Percentiles rank a stretch among this genome's conserved stretches.
These are phyloP conservation scores for Adelosebastes latens DNA, from an alignment of 2,797 vertebrate species.

Conservation along the genomic window DNA sequence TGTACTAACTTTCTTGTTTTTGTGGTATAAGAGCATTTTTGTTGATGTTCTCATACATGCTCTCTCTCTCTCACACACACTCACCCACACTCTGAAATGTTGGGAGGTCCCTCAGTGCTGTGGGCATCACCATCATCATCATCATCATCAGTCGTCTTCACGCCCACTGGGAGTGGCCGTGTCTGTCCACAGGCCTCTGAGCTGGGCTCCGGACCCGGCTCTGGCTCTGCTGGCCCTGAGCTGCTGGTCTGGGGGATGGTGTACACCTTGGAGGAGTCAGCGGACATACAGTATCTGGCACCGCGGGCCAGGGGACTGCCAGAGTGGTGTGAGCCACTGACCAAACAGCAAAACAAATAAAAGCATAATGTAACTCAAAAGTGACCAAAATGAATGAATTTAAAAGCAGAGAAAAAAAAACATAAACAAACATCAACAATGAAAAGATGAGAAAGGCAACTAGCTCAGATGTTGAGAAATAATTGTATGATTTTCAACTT, in stretches of 20 bases:
- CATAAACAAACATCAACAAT: slow-evolving; percentile 43
- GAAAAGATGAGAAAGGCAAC: slow-evolving; percentile 19
- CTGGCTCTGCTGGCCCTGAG: slow-evolving; percentile 53
- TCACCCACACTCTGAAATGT: slow-evolving; percentile 89
- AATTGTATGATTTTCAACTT: not conserved
- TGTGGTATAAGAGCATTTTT: not conserved
- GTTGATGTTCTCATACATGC: slow-evolving; percentile 16
- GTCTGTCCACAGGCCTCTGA: slow-evolving; percentile 81
- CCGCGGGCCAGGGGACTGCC: slow-evolving; percentile 90
- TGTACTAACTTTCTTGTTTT: not conserved
- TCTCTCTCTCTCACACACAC: slow-evolving; percentile 70
- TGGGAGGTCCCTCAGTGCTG: slow-evolving; percentile 87
- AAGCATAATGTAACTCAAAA: slow-evolving; percentile 71
- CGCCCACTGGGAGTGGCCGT: slow-evolving; percentile 84
- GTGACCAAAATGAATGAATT: slow-evolving; percentile 44
- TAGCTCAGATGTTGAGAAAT: slow-evolving; percentile 1
- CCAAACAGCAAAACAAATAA: slow-evolving; percentile 62
- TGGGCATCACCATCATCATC: slow-evolving; percentile 86
- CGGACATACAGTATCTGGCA: slow-evolving; percentile 86
- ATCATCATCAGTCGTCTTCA: slow-evolving; percentile 86
- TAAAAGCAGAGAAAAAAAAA: slow-evolving; percentile 15
- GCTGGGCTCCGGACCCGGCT: slow-evolving; percentile 53
- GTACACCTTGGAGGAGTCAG: slow-evolving; percentile 94
- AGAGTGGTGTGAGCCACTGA: slow-evolving; percentile 92
- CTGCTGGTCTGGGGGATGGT: slow-evolving; percentile 87